phyloP scores from a whole-genome alignment of 2,113 vertebrate species.

The Anoplopoma fimbria region DNA sequence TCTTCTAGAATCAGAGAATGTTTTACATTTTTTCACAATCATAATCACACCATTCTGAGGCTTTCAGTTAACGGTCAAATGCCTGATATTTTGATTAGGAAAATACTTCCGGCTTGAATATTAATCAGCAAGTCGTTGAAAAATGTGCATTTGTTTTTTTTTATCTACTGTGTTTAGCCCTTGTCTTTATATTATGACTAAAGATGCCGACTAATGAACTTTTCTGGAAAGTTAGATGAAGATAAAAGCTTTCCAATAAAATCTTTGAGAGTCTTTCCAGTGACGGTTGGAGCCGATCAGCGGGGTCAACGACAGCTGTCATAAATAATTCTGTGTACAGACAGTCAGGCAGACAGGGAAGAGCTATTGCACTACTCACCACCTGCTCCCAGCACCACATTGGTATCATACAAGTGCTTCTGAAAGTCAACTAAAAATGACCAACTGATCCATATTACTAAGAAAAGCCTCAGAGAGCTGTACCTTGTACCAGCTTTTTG shows the following conservation, averaged over 20 bases:
- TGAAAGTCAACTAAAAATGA: conserved; percentile 37
- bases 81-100: neutral
- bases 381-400: conserved; percentile 41
- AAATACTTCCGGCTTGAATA: neutral
- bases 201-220: neutral
- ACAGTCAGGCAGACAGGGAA: conserved; percentile 36
- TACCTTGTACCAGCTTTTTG: neutral
- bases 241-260: conserved; percentile 3
- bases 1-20: neutral
- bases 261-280: neutral
- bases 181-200: neutral
- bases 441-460: neutral
- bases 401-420: conserved; percentile 6
- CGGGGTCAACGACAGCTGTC: conserved; percentile 21
- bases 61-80: neutral
- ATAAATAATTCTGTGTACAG: conserved; percentile 45
- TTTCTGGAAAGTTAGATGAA: conserved; percentile 12
- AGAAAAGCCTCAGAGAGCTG: neutral
- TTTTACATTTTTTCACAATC: neutral
- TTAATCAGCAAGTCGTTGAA: neutral
- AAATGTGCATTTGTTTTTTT: neutral
- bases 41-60: neutral
- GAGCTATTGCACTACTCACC: conserved; percentile 24
- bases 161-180: neutral
- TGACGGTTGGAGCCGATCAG: neutral